Base-by-base conservation (phyloP, 1,140 invertebrate species). In the Pachyrhynchus sulphureomaculatus region DNA sequence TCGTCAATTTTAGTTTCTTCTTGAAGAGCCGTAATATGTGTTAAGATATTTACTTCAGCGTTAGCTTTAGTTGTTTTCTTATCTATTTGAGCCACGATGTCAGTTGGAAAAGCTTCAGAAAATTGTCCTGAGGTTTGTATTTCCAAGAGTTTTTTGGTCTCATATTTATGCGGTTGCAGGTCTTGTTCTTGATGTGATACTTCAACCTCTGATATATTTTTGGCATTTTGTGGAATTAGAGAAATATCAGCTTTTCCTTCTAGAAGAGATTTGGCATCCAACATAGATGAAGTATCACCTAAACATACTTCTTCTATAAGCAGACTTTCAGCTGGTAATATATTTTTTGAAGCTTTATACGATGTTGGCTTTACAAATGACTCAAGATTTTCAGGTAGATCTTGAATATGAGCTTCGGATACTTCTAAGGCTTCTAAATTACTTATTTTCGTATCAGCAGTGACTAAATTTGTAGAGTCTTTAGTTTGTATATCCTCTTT, bases 151-250 rank as follows among this genome's bases (percentile, higher is more conserved):
- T 66, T 66, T 41, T 73, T 45, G n/a, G 47, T 55, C 45, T 72
- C 68, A 18, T 65, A 33, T 23, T 77, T 58, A 48, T 75, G 72
- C 48, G 81, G 72, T 64, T 80, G 69, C 1, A 82, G 76, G 0
- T 75, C 68, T 32, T 79, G 68, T 79, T 89, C 87, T 69, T 81
- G 84, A 42, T 82, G 72, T 47, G 82, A 82, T 13, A 79, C 65
- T 62, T 82, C 78, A 10, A 81, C 81, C 75, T 89, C 83, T 36
- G 79, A 80, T 3, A 89, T 75, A 20, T 81, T 78, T 44, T 84
- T 78, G 26, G 85, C 85, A 79, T 88, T 85, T 74, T 86, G 81
- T 18, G 84, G 69, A 9, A 81, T 75, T 13, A 88, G 24, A 10
- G 75, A 78, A 4, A 84, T 47, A 58, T 81, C 80, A 12, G 85